Conservation (phyloP, 2,797 vertebrate species). For the Sciurus vulgaris region DNA sequence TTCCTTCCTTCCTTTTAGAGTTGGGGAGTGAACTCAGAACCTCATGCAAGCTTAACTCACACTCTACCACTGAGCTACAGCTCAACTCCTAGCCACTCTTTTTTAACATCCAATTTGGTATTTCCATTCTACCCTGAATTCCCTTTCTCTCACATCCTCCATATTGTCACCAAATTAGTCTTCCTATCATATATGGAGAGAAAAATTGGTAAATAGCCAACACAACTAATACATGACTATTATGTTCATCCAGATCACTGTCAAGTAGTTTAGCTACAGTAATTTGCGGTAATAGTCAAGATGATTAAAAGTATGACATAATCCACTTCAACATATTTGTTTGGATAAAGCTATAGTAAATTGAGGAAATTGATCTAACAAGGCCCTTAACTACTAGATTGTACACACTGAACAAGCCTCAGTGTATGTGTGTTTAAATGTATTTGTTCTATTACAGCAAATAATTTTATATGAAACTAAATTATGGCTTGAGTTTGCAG, state of each 20-base stretch:
- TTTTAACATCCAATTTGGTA: background rate
- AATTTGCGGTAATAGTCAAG: background rate
- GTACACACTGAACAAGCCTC: background rate
- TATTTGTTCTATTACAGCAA: background rate
- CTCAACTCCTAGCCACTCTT: accelerated
- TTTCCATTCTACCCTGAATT: background rate
- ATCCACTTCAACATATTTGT: background rate
- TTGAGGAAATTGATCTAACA: conserved; percentile 15
- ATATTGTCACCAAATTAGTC: background rate
- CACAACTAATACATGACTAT: background rate
- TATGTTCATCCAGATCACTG: background rate
- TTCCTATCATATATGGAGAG: background rate
- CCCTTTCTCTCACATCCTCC: background rate
- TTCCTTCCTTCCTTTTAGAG: background rate
- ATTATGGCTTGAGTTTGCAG: background rate
- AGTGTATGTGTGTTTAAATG: background rate
- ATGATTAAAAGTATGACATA: background rate
- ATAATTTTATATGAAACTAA: background rate
- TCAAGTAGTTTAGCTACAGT: background rate
- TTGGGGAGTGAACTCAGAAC: background rate
- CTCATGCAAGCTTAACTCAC: background rate
- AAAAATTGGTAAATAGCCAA: background rate
- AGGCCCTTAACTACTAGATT: conserved; percentile 14
- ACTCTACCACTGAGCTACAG: background rate
- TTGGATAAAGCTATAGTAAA: background rate